Evolutionary conservation across 2,113 vertebrate species (phyloP), one percentile per base, ranked within the genome.

Genomic region (Helogale parvula): DNA sequence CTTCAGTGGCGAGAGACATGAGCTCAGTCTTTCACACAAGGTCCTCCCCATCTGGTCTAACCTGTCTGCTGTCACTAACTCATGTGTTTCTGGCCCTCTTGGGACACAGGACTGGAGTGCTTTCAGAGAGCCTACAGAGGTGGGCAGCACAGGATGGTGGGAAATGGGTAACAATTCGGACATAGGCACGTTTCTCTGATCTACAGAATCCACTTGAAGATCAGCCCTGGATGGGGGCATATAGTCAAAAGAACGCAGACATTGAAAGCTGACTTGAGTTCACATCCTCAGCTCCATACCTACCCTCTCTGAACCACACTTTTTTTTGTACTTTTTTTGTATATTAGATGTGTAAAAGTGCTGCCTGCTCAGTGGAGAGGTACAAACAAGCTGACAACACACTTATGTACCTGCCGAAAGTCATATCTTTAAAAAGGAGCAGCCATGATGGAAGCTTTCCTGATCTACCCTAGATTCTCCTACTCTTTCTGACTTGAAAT

Each of bases 201-300:
- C n/a, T 1, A 65, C 13, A 65, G 66, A 66, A 21, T 60, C 85
- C 17, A 15, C 23, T 2, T 17, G 60, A 76, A 47, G 41, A 19
- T 31, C 71, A 52, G 35, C 13, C 10, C 25, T 7, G 0, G 35
- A 33, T 15, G 63, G 0, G 47, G 66, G 38, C 3, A 0, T 1
- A 41, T 23, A 41, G 45, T 77, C 27, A 16, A 47, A 77, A 47
- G 27, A 76, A 47, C 29, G 31, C 35, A 27, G 71, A 74, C 41
- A 17, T 47, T 47, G 74, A 47, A 68, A 77, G 66, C 1, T 60
- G 66, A 60, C 31, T 47, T 76, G 86, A 68, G 8, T 92, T 89
- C 45, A 72, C 9, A 92, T 54, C 74, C 47, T 91, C 41, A 81
- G 47, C 52, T 21, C 17, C 8, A 41, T 23, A 13, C 11, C 71